Evolutionary conservation across 2,797 vertebrate genomes (phyloP), one percentile per base, ranked within the genome.

Genomic region (Philypnodon macrostomus): DNA sequence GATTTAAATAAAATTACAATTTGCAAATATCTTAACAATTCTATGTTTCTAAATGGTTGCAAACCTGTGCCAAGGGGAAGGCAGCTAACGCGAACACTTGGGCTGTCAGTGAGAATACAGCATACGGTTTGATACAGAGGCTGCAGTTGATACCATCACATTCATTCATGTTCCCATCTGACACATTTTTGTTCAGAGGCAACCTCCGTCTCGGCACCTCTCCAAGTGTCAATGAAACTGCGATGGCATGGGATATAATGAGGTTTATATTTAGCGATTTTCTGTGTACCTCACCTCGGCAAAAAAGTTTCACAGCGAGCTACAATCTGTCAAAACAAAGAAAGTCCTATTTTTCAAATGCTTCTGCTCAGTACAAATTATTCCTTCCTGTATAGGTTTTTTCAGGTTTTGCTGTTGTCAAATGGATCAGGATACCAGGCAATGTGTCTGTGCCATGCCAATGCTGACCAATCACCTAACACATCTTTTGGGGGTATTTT

Each of bases 321-420:
- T 51, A 42, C 80, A 70, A 53, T 77, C 58, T 83, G 72, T 85
- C 81, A 85, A 81, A 85, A 81, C 58, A 79, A 75, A 81, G 56
- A 56, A 65, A 58, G 48, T 26, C 66, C 42, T 38, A 19, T 67
- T 71, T 70, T 58, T 64, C 13, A 69, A 66, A 73, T 46, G 44
- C 39, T 14, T 11, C 29, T 53, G 27, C 58, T 76, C 47, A 45
- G 37, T 67, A 65, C 57, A 67, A 75, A 85, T 70, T 23, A 64
- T 77, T 63, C 51, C 38, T 45, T 57, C 45, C 45, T 21, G 34
- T 36, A 13, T 57, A 30, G 32, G 56, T 63, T 59, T 33, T 46
- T 29, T 30, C 0, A 2, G 11, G 11, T 56, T 66, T 48, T 32
- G 65, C 45, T 31, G 12, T 7, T 65, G 66, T 70, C 60, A 63